A percentile compares a stretch with the other conserved stretches of the same genome.
These are phyloP conservation scores for Andrena trimmerana DNA, from an alignment of 2,888 invertebrate species.

Conservation along the genomic window DNA sequence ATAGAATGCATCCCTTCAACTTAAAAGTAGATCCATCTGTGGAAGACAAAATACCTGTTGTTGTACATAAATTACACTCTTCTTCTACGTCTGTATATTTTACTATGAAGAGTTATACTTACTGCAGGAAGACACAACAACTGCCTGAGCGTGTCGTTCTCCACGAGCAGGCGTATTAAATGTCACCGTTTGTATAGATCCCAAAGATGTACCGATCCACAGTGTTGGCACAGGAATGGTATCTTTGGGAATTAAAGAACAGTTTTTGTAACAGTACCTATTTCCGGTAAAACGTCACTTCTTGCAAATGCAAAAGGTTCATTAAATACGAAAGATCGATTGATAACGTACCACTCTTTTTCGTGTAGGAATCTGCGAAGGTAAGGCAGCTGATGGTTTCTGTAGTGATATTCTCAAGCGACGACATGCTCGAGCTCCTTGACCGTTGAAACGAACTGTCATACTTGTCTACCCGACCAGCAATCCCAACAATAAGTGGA, in stretches of 20 bases:
- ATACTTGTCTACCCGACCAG: slow-evolving; percentile 96
- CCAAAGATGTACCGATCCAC: slow-evolving; percentile 99
- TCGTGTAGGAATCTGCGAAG: slow-evolving; percentile 97
- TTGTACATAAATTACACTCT: background rate
- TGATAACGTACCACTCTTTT: slow-evolving; percentile 93
- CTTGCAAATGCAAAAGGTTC: too few relatives aligned
- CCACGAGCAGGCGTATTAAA: slow-evolving; percentile 92
- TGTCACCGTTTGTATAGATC: slow-evolving; percentile 97
- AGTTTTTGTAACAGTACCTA: background rate
- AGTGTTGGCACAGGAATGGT: slow-evolving; percentile 95
- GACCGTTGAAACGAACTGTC: slow-evolving; percentile 98
- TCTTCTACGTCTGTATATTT: background rate
- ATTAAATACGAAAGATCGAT: background rate
- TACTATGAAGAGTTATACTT: slow-evolving; percentile 76
- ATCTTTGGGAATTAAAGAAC: slow-evolving; percentile 87
- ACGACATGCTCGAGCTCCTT: slow-evolving; percentile 98
- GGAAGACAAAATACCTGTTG: background rate
- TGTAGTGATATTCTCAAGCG: slow-evolving; percentile 97
- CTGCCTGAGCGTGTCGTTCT: slow-evolving; percentile 94
- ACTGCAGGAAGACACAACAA: slow-evolving; percentile 95
- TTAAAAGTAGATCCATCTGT: slow-evolving; percentile 98
- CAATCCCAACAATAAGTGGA: slow-evolving; percentile 83
- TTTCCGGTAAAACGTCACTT: background rate
- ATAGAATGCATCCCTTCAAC: slow-evolving; percentile 97
- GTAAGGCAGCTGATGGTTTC: slow-evolving; percentile 98